Evolutionary conservation across 1,140 invertebrate species (phyloP).

Genomic region (Drosophila sp.): DNA sequence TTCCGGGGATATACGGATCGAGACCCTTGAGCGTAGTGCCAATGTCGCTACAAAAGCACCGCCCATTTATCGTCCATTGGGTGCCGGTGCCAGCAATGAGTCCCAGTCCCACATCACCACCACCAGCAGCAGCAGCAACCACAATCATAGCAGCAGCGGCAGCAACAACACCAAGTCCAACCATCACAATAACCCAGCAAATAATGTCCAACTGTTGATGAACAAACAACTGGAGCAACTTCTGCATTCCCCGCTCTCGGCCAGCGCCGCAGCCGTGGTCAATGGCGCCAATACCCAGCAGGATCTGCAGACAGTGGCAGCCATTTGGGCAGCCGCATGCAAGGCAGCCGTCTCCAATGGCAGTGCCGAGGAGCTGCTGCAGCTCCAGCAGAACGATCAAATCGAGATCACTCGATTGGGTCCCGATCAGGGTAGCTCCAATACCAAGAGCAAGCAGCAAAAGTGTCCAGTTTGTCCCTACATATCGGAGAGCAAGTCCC

Average conservation of each 20-base stretch:
- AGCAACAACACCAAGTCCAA: slow-evolving; percentile 15
- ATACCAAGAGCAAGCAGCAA: slow-evolving; percentile 84
- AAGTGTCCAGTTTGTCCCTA: slow-evolving; percentile 90
- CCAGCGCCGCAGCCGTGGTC: slow-evolving; percentile 61
- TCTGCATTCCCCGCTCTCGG: slow-evolving; percentile 68
- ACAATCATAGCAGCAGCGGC: background rate
- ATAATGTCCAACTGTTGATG: slow-evolving; percentile 38
- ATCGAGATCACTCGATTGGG: slow-evolving; percentile 73
- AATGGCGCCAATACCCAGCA: slow-evolving; percentile 72
- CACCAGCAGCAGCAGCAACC: slow-evolving; percentile 20
- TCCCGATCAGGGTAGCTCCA: slow-evolving; percentile 30
- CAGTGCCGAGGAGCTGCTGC: slow-evolving; percentile 66
- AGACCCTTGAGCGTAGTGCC: slow-evolving; percentile 83
- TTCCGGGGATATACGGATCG: slow-evolving; percentile 88
- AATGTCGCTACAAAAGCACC: slow-evolving; percentile 59
- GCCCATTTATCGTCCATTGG: slow-evolving; percentile 81
- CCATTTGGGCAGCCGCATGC: slow-evolving; percentile 65
- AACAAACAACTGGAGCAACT: slow-evolving; percentile 65
- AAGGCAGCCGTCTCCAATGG: slow-evolving; percentile 54
- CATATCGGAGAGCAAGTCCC: slow-evolving; percentile 92
- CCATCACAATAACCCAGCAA: slow-evolving; percentile 25
- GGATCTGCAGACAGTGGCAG: slow-evolving; percentile 70
- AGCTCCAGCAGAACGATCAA: slow-evolving; percentile 77
- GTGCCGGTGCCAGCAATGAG: slow-evolving; percentile 66
- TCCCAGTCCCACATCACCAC: slow-evolving; percentile 55